Base-by-base conservation (phyloP, 2,888 invertebrate genomes). In the Athalia rosae region DNA sequence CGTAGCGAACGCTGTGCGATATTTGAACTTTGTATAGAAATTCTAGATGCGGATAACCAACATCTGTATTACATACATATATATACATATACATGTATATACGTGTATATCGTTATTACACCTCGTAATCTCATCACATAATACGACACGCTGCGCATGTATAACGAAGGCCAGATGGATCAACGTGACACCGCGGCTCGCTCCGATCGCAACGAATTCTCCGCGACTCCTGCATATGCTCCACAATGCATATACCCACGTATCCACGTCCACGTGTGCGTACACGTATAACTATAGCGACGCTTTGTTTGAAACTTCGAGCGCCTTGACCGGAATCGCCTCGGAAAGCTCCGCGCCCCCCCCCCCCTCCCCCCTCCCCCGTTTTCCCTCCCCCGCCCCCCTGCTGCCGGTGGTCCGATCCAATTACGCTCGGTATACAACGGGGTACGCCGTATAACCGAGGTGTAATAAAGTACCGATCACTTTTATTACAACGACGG, bases 281-380 rank as follows among this genome's bases (percentile, higher is more conserved):
- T n/a, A 28, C 28, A 28, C 2, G 28, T 28, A 28, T 28, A 62
- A 41, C 41, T 61, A 9, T 61, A 28, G 61, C 28, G 15, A 61
- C 11, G 45, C 66, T 50, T 48, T 48, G 56, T 43, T 56, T 69
- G 53, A 56, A 69, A 69, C 69, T 69, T 71, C 56, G 48, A 58
- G 59, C 77, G 69, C 69, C 69, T 77, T 77, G 77, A 77, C 69
- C 77, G 77, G 61, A 41, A 77, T 77, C 11, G 48, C 48, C 61
- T 61, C 56, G 56, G 67, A 8, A 78, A 78, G 64, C 43, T 67
- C 59, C 13, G 48, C 67, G 50, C 48, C 11, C 41, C 53, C 13
- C n/a, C 78, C 77, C 69, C 79, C 71, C 63, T 73, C 13, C 59
- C 15, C 8, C 47, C 45, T 28, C 4, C 50, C 56, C 76, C 43